A percentile compares a stretch with the other conserved stretches of the same genome.
These are phyloP conservation scores for Trissoscelio sp. DNA, from an alignment of 2,888 invertebrate genomes.

Conservation along the genomic window DNA sequence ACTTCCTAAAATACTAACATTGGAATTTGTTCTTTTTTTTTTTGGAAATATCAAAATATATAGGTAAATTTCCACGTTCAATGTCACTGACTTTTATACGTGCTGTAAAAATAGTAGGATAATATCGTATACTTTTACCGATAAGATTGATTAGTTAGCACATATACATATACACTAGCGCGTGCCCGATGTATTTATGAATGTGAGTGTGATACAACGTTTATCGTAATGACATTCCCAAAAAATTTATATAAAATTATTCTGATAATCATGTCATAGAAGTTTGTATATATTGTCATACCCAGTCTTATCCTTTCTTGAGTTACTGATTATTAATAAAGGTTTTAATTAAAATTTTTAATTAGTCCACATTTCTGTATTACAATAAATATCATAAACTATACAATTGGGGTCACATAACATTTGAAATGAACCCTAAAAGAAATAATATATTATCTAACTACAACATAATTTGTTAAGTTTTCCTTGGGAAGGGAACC, in stretches of 20 bases:
- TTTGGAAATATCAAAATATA: constrained; percentile 1
- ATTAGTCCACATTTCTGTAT: neutral
- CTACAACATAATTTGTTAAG: too few species aligned
- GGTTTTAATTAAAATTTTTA: constrained; percentile 15
- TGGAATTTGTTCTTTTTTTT: too few species aligned
- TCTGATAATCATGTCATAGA: constrained; percentile 28
- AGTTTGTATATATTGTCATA: constrained; percentile 46
- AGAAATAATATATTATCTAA: too few species aligned
- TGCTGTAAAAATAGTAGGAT: constrained; percentile 38
- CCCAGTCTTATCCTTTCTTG: constrained; percentile 35
- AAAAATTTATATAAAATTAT: constrained; percentile 48
- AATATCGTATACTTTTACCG: constrained; percentile 31
- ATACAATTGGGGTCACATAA: too few species aligned
- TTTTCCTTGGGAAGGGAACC: too few species aligned
- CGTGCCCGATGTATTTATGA: constrained; percentile 49
- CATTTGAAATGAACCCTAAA: too few species aligned
- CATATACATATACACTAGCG: constrained; percentile 43
- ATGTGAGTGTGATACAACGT: constrained; percentile 43
- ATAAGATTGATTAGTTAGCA: constrained; percentile 22
- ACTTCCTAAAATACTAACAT: too few species aligned
- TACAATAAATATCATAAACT: too few species aligned
- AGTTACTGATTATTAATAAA: constrained; percentile 55
- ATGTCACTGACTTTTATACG: constrained; percentile 19
- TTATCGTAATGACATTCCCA: constrained; percentile 45
- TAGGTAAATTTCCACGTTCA: constrained; percentile 2